phyloP scores from a whole-genome alignment of 37 sponge, comb jelly and placozoan species.

The Corticium candelabrum region DNA sequence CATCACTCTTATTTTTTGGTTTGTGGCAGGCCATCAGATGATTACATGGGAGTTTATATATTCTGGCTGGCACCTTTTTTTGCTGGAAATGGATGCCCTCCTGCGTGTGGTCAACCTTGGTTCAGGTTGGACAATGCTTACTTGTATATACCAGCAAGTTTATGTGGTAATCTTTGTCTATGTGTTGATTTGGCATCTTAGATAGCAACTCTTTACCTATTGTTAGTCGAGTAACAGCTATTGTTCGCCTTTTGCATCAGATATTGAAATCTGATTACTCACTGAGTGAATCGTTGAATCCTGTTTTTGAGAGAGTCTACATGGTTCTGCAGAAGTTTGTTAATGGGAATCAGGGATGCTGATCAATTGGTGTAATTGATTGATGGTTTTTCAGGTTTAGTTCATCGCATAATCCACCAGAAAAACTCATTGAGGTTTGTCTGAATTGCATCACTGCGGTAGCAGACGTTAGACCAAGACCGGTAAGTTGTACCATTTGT shows the following conservation, averaged over 20 bases:
- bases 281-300: background rate
- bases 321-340: background rate
- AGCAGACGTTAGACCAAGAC: background rate
- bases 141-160: no score
- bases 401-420: background rate
- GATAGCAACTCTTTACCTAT: background rate
- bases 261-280: background rate
- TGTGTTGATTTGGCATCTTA: no score
- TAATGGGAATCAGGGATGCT: no score
- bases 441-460: background rate
- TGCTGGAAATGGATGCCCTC: slow-evolving; percentile 17
- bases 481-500: background rate
- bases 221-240: background rate
- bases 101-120: slow-evolving; percentile 27
- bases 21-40: background rate
- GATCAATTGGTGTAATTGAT: no score
- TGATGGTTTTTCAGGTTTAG: background rate
- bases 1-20: background rate
- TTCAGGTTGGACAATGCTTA: slow-evolving; percentile 17
- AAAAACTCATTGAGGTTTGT: background rate
- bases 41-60: slow-evolving; percentile 33
- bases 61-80: slow-evolving; percentile 54
- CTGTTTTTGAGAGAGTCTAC: background rate
- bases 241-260: background rate
- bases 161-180: background rate